These are phyloP conservation scores for Meloidogyne hapla DNA, from an alignment of 1,140 invertebrate species.

Conservation along the genomic window DNA sequence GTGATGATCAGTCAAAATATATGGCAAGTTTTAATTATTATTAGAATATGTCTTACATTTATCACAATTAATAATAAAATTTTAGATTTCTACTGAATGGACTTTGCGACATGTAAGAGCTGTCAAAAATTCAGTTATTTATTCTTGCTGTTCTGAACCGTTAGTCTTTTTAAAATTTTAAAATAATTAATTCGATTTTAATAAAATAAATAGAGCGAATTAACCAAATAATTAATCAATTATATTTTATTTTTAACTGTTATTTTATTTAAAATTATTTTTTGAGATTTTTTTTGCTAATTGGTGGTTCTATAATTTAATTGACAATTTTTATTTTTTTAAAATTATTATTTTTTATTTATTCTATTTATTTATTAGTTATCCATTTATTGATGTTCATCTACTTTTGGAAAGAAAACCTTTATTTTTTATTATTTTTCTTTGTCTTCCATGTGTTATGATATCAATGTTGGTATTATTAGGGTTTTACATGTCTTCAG, in stretches of 20 bases:
- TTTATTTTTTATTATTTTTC: constrained; percentile 86
- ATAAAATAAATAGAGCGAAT: too few relatives aligned
- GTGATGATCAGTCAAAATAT: constrained; percentile 66
- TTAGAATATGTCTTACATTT: too few relatives aligned
- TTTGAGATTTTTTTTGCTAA: too few relatives aligned
- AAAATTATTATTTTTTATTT: too few relatives aligned
- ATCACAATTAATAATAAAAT: too few relatives aligned
- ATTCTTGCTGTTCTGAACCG: constrained; percentile 65
- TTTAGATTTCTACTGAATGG: constrained; percentile 66
- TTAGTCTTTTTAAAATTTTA: not conserved
- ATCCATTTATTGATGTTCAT: constrained; percentile 73
- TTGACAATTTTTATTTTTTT: too few relatives aligned
- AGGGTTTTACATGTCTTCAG: constrained; percentile 86
- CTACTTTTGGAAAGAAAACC: constrained; percentile 73
- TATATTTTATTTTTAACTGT: too few relatives aligned
- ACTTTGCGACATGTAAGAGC: constrained; percentile 68
- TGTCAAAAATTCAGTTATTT: constrained; percentile 67
- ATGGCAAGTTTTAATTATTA: constrained; percentile 52
- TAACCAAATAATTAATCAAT: too few relatives aligned
- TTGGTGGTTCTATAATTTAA: too few relatives aligned
- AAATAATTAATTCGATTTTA: too few relatives aligned
- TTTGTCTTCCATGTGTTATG: constrained; percentile 82
- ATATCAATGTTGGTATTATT: constrained; percentile 81
- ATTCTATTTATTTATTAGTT: too few relatives aligned
- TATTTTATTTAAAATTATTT: too few relatives aligned